A percentile compares a stretch with the other conserved stretches of the same genome.
These are phyloP conservation scores for Saccostrea echinata DNA, from an alignment of 1,140 invertebrate species.

Conservation along the genomic window DNA sequence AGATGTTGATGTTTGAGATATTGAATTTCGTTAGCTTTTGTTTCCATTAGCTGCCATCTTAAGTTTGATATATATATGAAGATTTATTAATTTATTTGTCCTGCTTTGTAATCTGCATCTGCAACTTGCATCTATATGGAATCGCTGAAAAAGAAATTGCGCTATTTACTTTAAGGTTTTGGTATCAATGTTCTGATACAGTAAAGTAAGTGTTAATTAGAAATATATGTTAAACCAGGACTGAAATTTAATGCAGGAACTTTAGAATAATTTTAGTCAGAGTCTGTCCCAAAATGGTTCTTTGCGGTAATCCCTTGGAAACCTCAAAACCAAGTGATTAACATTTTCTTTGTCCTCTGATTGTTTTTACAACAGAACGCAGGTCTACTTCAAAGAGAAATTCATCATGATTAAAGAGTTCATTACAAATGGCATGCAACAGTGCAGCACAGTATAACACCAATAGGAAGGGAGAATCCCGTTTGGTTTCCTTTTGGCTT, in stretches of 20 bases:
- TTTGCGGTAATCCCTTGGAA: background rate
- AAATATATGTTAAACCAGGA: no score
- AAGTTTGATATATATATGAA: no score
- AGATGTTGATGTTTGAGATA: no score
- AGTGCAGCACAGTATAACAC: background rate
- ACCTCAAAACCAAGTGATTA: background rate
- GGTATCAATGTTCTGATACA: background rate
- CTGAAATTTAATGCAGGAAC: background rate
- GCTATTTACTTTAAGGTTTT: no score
- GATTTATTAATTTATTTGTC: no score
- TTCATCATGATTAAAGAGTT: background rate
- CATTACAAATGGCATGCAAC: slow-evolving; percentile 22
- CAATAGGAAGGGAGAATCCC: slow-evolving; percentile 6
- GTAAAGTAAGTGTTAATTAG: background rate
- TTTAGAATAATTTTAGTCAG: background rate
- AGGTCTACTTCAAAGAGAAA: slow-evolving; percentile 12
- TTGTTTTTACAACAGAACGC: background rate
- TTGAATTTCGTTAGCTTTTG: no score
- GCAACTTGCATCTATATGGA: no score
- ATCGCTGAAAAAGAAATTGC: no score
- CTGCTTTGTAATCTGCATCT: no score
- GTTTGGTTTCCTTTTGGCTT: background rate
- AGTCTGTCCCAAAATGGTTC: background rate
- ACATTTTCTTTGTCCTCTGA: background rate
- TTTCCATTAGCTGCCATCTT: no score